Evolutionary conservation across 2,113 vertebrate species (phyloP).

Genomic region (Anhinga rufa): DNA sequence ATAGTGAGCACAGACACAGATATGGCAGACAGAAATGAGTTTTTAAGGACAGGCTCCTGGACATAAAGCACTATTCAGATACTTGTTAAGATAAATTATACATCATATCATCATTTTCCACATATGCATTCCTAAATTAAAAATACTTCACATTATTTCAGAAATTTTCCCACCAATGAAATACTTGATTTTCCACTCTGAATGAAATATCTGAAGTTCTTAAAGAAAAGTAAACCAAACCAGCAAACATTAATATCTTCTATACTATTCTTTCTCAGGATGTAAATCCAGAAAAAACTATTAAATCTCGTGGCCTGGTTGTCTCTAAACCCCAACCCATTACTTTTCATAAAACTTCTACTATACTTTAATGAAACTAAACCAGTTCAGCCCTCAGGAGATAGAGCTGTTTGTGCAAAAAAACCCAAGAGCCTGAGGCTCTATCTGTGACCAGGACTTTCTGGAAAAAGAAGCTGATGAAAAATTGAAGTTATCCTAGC

Average conservation of each 20-base stretch:
- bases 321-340: neutral
- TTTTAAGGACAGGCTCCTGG: neutral
- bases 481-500: neutral
- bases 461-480: neutral
- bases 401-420: neutral
- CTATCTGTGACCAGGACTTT: neutral
- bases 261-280: neutral
- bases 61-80: neutral
- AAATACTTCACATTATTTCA: neutral
- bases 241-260: neutral
- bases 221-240: neutral
- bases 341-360: neutral
- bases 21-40: neutral
- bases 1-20: neutral
- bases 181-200: neutral
- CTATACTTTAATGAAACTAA: neutral
- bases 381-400: conserved; percentile 4
- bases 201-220: neutral
- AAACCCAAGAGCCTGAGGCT: neutral
- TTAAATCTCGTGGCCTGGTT: neutral
- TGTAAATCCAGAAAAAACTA: neutral
- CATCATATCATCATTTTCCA: neutral
- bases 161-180: neutral
- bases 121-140: neutral
- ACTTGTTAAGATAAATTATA: neutral